These are phyloP conservation scores for Toxonevra muliebris DNA, from an alignment of 2,888 invertebrate species.

Conservation along the genomic window DNA sequence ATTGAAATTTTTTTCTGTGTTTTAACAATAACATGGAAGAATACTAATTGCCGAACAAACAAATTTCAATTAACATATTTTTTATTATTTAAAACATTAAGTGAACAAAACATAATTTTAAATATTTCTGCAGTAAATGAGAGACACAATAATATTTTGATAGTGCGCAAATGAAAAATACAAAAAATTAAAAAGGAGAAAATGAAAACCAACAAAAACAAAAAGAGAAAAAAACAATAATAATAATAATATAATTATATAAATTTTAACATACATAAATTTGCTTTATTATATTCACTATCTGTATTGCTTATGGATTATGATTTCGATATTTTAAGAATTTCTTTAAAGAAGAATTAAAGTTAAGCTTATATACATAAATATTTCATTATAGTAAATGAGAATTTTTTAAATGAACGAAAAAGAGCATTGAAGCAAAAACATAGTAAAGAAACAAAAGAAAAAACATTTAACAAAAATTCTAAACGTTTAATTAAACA, in stretches of 20 bases:
- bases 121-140: not conserved
- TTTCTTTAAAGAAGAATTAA: not conserved
- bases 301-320: not conserved
- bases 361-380: conserved; percentile 8
- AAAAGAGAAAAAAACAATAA: conserved; percentile 17
- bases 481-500: not conserved
- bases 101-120: not conserved
- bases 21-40: too few species aligned
- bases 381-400: too few species aligned
- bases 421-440: not conserved
- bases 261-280: conserved; percentile 7
- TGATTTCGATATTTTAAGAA: not conserved
- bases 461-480: not conserved
- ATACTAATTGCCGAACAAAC: too few species aligned
- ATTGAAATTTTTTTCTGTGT: too few species aligned
- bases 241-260: conserved; percentile 9
- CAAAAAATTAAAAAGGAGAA: not conserved
- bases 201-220: conserved; percentile 16
- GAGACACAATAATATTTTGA: not conserved
- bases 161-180: conserved; percentile 4
- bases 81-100: too few species aligned
- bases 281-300: conserved; percentile 8
- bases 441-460: not conserved
- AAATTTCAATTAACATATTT: too few species aligned
- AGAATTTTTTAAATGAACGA: not conserved